These are phyloP conservation scores for Tortrix viridana DNA, from an alignment of 2,888 invertebrate genomes.

Conservation along the genomic window DNA sequence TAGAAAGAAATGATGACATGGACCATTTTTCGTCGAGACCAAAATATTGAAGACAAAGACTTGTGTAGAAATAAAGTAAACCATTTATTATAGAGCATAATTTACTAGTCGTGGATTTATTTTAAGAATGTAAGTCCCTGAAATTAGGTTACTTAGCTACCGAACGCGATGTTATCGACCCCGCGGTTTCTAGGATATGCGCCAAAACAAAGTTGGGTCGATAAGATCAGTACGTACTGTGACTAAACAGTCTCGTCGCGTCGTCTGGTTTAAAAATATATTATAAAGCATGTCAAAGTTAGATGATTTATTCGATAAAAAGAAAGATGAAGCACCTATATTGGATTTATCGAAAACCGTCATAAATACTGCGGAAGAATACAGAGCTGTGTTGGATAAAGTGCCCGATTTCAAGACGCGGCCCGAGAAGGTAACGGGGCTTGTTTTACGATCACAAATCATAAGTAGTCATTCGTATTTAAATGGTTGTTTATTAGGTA, in stretches of 20 bases:
- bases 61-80: conserved; percentile 22
- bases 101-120: conserved; percentile 57
- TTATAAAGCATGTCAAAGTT: conserved; percentile 84
- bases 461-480: too few relatives aligned
- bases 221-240: conserved; percentile 49
- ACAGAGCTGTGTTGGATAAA: conserved; percentile 91
- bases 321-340: conserved; percentile 92
- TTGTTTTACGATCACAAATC: background rate
- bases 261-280: conserved; percentile 29
- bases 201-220: conserved; percentile 60
- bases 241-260: conserved; percentile 16
- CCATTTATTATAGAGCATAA: conserved; percentile 28
- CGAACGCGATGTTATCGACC: conserved; percentile 58
- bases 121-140: conserved; percentile 49
- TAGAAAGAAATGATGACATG: conserved; percentile 62
- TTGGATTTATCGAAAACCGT: conserved; percentile 92
- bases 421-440: conserved; percentile 88
- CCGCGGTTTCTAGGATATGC: conserved; percentile 61
- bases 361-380: conserved; percentile 92
- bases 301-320: conserved; percentile 93
- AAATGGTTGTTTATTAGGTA: conserved; percentile 77
- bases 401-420: conserved; percentile 96
- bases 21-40: conserved; percentile 57
- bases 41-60: conserved; percentile 51
- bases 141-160: conserved; percentile 60